Evolutionary conservation across 1,140 invertebrate species (phyloP).

Genomic region (Pseudomyrmex gracilis): DNA sequence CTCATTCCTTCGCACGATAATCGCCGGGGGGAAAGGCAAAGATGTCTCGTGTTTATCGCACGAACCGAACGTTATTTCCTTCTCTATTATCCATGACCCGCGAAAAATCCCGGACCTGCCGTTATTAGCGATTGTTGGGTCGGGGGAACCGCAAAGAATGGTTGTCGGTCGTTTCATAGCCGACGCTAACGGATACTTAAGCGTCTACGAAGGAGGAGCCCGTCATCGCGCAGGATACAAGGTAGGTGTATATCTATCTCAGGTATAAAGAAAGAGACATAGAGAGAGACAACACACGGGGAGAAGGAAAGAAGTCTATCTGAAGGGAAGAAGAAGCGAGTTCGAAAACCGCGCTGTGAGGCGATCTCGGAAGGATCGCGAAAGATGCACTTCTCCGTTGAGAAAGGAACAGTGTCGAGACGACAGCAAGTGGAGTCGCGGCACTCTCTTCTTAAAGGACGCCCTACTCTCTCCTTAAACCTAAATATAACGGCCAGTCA

Average conservation of each 20-base stretch:
- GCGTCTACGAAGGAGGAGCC: constrained; percentile 51
- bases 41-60: not conserved
- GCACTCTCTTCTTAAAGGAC: constrained; percentile 34
- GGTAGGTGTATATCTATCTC: constrained; percentile 48
- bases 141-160: constrained; percentile 37
- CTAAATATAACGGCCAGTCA: constrained; percentile 68
- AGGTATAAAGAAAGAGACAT: constrained; percentile 47
- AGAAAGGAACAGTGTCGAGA: constrained; percentile 20
- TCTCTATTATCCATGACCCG: constrained; percentile 42
- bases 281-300: not conserved
- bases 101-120: constrained; percentile 27
- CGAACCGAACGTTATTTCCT: not conserved
- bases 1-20: not conserved
- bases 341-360: constrained; percentile 63
- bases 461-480: constrained; percentile 53
- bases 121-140: constrained; percentile 46
- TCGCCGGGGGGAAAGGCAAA: not conserved
- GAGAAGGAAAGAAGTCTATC: not conserved
- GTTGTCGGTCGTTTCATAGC: constrained; percentile 57
- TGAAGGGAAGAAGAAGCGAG: constrained; percentile 22
- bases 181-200: constrained; percentile 47
- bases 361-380: constrained; percentile 40
- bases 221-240: constrained; percentile 45
- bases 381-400: constrained; percentile 36
- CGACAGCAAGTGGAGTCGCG: not conserved